These are phyloP conservation scores for Dusona sp. DNA, from an alignment of 2,888 invertebrate genomes.

Conservation along the genomic window DNA sequence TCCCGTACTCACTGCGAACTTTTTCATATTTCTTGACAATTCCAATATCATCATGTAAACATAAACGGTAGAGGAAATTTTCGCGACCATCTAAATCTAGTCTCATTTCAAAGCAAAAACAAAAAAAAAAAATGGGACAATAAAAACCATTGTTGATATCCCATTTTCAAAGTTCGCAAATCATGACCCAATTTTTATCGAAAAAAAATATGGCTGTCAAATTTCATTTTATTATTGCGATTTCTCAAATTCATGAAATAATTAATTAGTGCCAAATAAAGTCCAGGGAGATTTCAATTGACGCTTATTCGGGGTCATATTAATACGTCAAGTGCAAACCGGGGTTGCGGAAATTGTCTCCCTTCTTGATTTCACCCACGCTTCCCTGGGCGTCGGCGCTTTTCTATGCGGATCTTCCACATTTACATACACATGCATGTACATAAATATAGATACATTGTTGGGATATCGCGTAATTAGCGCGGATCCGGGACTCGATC, in stretches of 20 bases:
- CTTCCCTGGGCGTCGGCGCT: not conserved
- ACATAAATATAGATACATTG: conserved; percentile 12
- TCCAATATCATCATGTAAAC: not conserved
- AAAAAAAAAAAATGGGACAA: too few relatives aligned
- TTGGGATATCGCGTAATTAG: conserved; percentile 46
- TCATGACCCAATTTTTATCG: too few relatives aligned
- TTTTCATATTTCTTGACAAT: too few relatives aligned
- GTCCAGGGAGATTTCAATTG: not conserved
- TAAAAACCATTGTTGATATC: too few relatives aligned
- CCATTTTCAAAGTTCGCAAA: too few relatives aligned
- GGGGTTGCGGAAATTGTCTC: not conserved
- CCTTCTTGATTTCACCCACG: not conserved
- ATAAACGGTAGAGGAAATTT: too few relatives aligned
- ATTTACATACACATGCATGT: not conserved
- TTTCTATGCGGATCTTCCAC: not conserved
- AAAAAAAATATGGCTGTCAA: too few relatives aligned
- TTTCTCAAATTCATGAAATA: not conserved
- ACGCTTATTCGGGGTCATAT: not conserved
- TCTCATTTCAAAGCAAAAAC: too few relatives aligned
- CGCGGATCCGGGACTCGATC: conserved; percentile 9
- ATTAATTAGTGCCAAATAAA: not conserved
- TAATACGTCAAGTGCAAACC: not conserved
- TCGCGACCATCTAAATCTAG: too few relatives aligned
- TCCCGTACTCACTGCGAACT: not conserved
- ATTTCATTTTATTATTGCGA: too few relatives aligned